Percentiles rank a stretch among this genome's conserved stretches.
Evolutionary conservation across 2,888 invertebrate genomes (phyloP).

Genomic region (Rosalia funebris): DNA sequence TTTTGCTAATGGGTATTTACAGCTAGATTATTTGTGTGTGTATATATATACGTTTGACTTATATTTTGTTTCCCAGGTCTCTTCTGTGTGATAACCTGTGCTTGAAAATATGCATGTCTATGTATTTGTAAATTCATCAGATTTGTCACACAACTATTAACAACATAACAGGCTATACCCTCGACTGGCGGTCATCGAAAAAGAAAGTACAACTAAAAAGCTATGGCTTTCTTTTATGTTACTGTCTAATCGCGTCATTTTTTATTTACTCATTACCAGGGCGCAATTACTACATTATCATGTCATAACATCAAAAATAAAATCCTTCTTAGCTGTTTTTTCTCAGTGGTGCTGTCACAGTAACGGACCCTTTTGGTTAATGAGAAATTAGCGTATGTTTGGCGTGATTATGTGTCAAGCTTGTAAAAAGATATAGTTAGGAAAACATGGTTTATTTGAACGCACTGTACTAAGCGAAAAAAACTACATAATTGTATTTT

Average conservation of each 20-base stretch:
- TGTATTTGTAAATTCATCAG: conserved; percentile 38
- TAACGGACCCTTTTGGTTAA: conserved; percentile 26
- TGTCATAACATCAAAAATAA: conserved; percentile 36
- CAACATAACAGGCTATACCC: conserved; percentile 46
- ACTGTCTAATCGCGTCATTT: conserved; percentile 40
- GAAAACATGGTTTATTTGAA: too few species aligned
- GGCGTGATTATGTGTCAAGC: too few species aligned
- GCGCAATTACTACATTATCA: conserved; percentile 34
- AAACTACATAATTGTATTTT: too few species aligned
- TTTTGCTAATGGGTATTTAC: conserved; percentile 5
- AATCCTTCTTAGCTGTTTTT: conserved; percentile 27
- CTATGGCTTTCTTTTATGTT: conserved; percentile 43
- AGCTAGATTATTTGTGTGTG: conserved; percentile 14
- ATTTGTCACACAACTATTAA: conserved; percentile 36
- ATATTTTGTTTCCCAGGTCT: conserved; percentile 45
- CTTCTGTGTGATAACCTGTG: conserved; percentile 55
- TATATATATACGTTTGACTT: conserved; percentile 17
- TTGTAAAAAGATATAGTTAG: too few species aligned
- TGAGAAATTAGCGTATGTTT: too few species aligned
- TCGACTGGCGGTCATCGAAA: conserved; percentile 44
- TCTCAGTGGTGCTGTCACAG: conserved; percentile 36
- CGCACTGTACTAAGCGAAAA: too few species aligned
- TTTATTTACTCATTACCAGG: conserved; percentile 34
- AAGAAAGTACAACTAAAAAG: conserved; percentile 23
- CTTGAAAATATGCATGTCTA: conserved; percentile 55